Conservation (phyloP, 2,797 vertebrate genomes). For the Nasua narica region DNA sequence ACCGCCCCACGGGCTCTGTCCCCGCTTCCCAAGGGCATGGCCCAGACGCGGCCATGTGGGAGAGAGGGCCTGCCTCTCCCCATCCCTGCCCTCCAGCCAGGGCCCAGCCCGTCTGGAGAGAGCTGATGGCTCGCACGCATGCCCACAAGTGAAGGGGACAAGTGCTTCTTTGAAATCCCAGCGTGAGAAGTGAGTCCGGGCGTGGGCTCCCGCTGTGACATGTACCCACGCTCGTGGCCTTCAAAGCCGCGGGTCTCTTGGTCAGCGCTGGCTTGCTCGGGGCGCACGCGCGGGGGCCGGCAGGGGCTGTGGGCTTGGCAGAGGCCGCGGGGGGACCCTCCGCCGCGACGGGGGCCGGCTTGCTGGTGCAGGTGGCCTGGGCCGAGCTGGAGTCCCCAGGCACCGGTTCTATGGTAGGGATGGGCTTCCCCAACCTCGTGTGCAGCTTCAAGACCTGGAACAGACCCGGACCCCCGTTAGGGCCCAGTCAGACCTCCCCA, state of each 20-base stretch:
- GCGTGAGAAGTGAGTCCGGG: background rate
- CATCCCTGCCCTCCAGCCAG: background rate
- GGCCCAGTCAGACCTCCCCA: rapidly evolving
- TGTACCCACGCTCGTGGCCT: slow-evolving; percentile 80
- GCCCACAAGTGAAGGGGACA: background rate
- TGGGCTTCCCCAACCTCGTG: slow-evolving; percentile 90
- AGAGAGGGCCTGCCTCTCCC: background rate
- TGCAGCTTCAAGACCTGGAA: slow-evolving; percentile 91
- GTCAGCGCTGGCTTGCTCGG: background rate
- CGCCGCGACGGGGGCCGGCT: slow-evolving; percentile 45
- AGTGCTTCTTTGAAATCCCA: background rate
- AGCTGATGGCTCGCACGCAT: rapidly evolving
- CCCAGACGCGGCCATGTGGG: rapidly evolving
- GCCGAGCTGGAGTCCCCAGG: slow-evolving; percentile 82
- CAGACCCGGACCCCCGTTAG: background rate
- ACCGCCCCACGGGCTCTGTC: background rate
- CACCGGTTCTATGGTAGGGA: slow-evolving; percentile 87
- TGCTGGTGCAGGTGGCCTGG: slow-evolving; percentile 79
- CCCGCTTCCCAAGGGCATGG: background rate
- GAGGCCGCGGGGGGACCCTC: slow-evolving; percentile 13
- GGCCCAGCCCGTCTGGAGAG: background rate
- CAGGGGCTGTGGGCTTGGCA: slow-evolving; percentile 63
- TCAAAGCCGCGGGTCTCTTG: slow-evolving; percentile 80
- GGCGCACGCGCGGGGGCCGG: slow-evolving; percentile 51
- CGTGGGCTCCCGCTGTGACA: rapidly evolving